Percentiles rank a stretch among this genome's conserved stretches.
phyloP scores from a whole-genome alignment of 2,888 invertebrate genomes.

The Melinopterus prodromus region DNA sequence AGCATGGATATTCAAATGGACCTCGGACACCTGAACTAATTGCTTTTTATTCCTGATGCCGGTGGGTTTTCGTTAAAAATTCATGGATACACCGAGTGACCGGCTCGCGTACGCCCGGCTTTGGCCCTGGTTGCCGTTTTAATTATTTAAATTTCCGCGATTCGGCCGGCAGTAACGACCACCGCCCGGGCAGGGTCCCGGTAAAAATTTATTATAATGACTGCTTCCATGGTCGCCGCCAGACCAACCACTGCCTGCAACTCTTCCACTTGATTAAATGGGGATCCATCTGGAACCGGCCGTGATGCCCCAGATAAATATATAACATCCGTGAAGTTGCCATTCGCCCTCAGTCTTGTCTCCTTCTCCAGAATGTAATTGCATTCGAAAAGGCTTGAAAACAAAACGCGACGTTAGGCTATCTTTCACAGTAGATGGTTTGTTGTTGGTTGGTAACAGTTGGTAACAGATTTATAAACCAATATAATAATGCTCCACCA shows the following conservation, averaged over 20 bases:
- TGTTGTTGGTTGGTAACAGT: too few species aligned
- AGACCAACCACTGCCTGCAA: background rate
- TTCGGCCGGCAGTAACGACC: background rate
- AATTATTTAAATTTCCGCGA: slow-evolving; percentile 4
- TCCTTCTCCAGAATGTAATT: background rate
- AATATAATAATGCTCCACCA: too few species aligned
- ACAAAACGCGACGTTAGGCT: too few species aligned
- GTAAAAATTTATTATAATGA: background rate
- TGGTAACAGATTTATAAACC: too few species aligned
- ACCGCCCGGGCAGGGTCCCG: background rate
- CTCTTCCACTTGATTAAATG: background rate
- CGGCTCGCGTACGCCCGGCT: background rate
- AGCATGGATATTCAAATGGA: background rate
- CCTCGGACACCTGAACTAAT: slow-evolving; percentile 4
- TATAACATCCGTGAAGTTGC: background rate
- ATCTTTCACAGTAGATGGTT: too few species aligned
- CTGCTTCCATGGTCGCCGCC: background rate
- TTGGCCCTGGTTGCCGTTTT: background rate
- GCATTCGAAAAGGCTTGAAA: background rate
- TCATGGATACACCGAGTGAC: slow-evolving; percentile 4
- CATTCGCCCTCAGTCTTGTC: background rate
- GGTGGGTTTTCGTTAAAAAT: background rate
- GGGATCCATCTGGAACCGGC: background rate
- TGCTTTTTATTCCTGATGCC: slow-evolving; percentile 4
- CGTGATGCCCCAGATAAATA: background rate